Evolutionary conservation across 2,888 invertebrate genomes (phyloP).

Genomic region (Bellardia bayeri): DNA sequence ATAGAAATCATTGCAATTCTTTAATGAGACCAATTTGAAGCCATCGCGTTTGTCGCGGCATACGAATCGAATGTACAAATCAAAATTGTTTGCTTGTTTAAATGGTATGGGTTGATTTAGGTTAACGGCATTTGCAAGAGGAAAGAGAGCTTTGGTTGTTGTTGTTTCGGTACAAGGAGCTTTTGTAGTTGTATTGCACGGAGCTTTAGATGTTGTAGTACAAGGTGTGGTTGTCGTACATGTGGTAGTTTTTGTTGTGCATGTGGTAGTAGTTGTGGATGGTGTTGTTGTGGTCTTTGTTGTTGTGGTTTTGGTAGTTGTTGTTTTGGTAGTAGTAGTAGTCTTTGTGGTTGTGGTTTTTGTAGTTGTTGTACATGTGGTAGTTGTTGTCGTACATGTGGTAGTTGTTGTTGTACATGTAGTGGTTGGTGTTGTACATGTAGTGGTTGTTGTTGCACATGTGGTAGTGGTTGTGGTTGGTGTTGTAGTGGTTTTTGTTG

Average conservation of each 20-base stretch:
- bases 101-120: constrained; percentile 1
- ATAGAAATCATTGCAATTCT: constrained; percentile 79
- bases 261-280: constrained; percentile 4
- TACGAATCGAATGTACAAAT: constrained; percentile 76
- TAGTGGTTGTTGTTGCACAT: constrained; percentile 4
- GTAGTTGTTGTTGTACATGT: neutral
- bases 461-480: neutral
- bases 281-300: constrained; percentile 38
- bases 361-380: constrained; percentile 36
- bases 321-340: constrained; percentile 25
- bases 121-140: neutral
- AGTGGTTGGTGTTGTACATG: no score
- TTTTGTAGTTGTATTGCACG: constrained; percentile 17
- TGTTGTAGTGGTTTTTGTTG: no score
- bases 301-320: constrained; percentile 21
- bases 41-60: constrained; percentile 79
- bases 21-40: constrained; percentile 79
- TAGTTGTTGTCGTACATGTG: neutral
- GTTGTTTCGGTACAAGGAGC: neutral
- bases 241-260: constrained; percentile 17
- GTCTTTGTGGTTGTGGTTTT: constrained; percentile 31
- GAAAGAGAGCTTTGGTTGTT: constrained; percentile 9
- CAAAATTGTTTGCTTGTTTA: constrained; percentile 69
- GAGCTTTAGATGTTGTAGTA: constrained; percentile 45
- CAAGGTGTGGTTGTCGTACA: constrained; percentile 53